Base-by-base conservation (phyloP, 2,797 vertebrate genomes). In the Scolopax bukidnonensis region DNA sequence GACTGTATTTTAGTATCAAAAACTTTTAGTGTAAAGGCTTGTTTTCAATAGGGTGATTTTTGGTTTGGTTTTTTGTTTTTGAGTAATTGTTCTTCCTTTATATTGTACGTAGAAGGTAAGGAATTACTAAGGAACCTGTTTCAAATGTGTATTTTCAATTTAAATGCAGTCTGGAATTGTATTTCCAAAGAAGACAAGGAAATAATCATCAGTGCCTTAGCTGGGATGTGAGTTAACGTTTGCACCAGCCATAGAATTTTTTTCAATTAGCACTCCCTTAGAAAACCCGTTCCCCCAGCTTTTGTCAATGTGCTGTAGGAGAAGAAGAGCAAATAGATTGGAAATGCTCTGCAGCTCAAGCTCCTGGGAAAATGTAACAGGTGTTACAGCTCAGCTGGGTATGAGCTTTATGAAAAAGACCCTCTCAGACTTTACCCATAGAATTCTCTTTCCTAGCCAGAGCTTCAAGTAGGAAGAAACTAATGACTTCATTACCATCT, bases 291-390 rank as follows among this genome's bases (percentile, higher is more conserved):
- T 97, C 94, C 94, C 87, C 64, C 94, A 94, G 97, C 97, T 97
- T 98, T 98, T 98, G 98, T 98, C 96, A 96, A 38, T 79, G 97
- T 96, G 95, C 93, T 93, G 74, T 48, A 92, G 89, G 97, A 96
- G 96, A 97, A 97, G 97, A 98, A 98, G 97, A 98, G 98, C 98
- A 97, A 98, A 98, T 98, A 98, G 98, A 98, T 98, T 98, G 98
- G 96, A 97, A 98, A 97, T 97, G 89, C 96, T 97, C 98, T 97
- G 93, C 87, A 97, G 98, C 98, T 97, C 90, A 80, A 95, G 98
- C 97, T 98, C 98, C 97, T 99, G 98, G 98, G 98, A 99, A 98
- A 98, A 98, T 98, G 98, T 98, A 99, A 99, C 99, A 99, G 98
- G 99, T 99, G 98, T 98, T 98, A 96, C 97, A 97, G 97, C 97